Percentiles rank a stretch among this genome's conserved stretches.
Evolutionary conservation across 53 echinoderm and acorn worm species (phyloP).

Genomic region (Luidia sarsii): DNA sequence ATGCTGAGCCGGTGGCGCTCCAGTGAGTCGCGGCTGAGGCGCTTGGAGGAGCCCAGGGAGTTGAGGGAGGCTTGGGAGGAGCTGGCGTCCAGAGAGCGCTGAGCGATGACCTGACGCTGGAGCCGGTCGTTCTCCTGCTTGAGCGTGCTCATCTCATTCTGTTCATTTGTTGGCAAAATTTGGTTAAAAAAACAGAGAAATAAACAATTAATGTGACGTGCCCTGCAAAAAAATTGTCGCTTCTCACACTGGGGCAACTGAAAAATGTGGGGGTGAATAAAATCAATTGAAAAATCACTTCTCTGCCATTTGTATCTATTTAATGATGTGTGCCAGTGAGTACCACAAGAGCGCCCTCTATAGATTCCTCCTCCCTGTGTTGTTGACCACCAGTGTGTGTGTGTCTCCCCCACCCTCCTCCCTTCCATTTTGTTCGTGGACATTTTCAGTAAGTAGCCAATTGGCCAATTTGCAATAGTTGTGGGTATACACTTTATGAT

Average conservation of each 20-base stretch:
- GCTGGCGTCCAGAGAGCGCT: conserved; percentile 73
- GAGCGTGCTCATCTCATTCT: conserved; percentile 92
- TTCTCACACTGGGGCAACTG: not conserved
- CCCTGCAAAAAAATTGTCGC: not conserved
- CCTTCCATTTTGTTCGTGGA: too few relatives aligned
- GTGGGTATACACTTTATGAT: too few relatives aligned
- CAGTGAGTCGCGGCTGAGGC: conserved; percentile 95
- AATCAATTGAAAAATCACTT: too few relatives aligned
- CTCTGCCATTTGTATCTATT: too few relatives aligned
- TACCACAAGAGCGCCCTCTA: too few relatives aligned
- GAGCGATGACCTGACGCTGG: conserved; percentile 76
- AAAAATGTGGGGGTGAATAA: not conserved
- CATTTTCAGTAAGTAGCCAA: not conserved
- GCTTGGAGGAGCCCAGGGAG: conserved; percentile 89
- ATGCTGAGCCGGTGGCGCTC: conserved; percentile 94
- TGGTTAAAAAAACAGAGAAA: not conserved
- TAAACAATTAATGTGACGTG: not conserved
- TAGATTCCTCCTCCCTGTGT: too few relatives aligned
- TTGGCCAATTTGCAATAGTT: too few relatives aligned
- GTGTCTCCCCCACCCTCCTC: too few relatives aligned
- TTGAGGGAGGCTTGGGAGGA: conserved; percentile 92
- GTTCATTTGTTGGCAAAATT: conserved; percentile 4
- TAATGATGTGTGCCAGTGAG: too few relatives aligned
- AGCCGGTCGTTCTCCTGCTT: conserved; percentile 94
- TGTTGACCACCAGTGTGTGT: too few relatives aligned